A percentile compares a stretch with the other conserved stretches of the same genome.
These are phyloP conservation scores for Empidonax alnorum DNA, from an alignment of 2,113 vertebrate genomes.

Conservation along the genomic window DNA sequence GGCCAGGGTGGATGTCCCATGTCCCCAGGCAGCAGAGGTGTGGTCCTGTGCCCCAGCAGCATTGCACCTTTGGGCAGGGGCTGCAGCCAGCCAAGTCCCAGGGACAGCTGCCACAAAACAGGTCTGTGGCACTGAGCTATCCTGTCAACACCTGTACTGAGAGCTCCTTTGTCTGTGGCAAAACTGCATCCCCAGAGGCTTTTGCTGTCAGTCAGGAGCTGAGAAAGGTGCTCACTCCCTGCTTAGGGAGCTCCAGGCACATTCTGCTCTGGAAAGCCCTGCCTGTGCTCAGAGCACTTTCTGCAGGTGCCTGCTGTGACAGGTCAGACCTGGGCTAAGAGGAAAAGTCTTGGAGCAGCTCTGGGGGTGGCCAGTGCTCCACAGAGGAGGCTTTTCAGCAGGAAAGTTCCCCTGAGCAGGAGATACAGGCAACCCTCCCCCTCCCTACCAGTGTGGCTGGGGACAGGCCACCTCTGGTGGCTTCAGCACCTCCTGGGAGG, in stretches of 20 bases:
- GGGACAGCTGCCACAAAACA: background rate
- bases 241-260: rapidly evolving
- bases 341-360: background rate
- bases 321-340: background rate
- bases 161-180: background rate
- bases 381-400: background rate
- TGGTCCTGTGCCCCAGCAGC: background rate
- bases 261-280: background rate
- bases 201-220: background rate
- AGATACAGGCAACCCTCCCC: no score
- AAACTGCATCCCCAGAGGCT: rapidly evolving
- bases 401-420: background rate
- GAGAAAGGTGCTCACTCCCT: background rate
- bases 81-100: background rate
- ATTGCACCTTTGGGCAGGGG: no score
- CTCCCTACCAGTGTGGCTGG: background rate
- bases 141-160: background rate
- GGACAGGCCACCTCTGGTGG: no score
- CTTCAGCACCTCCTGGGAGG: background rate
- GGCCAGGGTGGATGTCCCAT: rapidly evolving
- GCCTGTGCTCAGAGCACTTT: background rate
- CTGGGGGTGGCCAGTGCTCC: no score
- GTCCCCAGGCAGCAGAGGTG: rapidly evolving
- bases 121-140: background rate
- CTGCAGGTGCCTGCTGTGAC: background rate